Percentiles rank a stretch among this genome's conserved stretches.
phyloP scores from a whole-genome alignment of 1,140 invertebrate species.

The Orussus abietinus region DNA sequence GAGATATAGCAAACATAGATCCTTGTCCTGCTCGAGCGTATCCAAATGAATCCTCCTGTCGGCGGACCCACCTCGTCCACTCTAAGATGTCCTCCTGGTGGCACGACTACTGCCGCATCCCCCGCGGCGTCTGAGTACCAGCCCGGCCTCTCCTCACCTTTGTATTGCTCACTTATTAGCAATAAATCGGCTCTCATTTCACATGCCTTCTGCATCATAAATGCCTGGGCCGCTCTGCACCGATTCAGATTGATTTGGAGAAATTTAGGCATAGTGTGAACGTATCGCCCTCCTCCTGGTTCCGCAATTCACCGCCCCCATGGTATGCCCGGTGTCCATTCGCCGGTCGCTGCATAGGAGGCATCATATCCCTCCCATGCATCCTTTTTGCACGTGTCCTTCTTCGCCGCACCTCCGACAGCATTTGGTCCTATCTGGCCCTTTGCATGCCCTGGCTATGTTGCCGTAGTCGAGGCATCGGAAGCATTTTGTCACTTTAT shows the following conservation, averaged over 20 bases:
- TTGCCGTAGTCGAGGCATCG: too few relatives aligned
- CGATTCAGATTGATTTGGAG: constrained; percentile 10
- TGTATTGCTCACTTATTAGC: constrained; percentile 15
- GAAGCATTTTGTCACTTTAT: too few relatives aligned
- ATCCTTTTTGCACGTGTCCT: too few relatives aligned
- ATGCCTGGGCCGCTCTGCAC: constrained; percentile 11
- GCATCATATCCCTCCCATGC: too few relatives aligned
- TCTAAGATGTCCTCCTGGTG: neutral
- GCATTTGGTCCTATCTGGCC: too few relatives aligned
- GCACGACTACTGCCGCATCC: constrained; percentile 14
- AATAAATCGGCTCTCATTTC: constrained; percentile 11
- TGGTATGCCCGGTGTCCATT: neutral
- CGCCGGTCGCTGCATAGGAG: too few relatives aligned
- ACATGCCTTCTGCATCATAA: constrained; percentile 7
- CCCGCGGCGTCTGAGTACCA: constrained; percentile 12
- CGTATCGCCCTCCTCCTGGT: too few relatives aligned
- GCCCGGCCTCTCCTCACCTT: neutral
- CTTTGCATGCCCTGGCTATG: too few relatives aligned
- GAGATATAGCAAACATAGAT: constrained; percentile 18
- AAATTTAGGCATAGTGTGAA: constrained; percentile 4
- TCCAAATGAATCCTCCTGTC: neutral
- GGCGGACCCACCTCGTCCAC: neutral
- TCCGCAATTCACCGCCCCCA: too few relatives aligned
- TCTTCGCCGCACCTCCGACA: too few relatives aligned
- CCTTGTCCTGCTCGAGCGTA: neutral